Evolutionary conservation across 2,888 invertebrate genomes (phyloP), one percentile per base, ranked within the genome.

Genomic region (Nomada ruficornis): DNA sequence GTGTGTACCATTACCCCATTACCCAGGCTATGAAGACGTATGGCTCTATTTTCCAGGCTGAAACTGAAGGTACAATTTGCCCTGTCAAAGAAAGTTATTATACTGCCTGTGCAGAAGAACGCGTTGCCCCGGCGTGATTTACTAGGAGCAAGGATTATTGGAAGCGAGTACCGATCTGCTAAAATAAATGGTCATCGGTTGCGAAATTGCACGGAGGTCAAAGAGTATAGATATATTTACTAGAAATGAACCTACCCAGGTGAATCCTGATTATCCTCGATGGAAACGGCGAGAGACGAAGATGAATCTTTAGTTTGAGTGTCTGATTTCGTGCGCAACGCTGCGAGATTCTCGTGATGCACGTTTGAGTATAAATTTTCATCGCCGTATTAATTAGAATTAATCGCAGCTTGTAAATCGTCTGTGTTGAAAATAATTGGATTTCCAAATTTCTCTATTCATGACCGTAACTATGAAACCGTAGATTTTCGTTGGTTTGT

Each of bases 11-110:
- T 80, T 80, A 80, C 70, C 79, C 79, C 79, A 78, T 80, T 80
- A 80, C 71, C 67, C 26, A 52, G 80, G n/a, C 80, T 72, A 79
- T 72, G 80, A 80, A 80, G 80, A 80, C 79, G 80, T 79, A 80
- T 79, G 80, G 72, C 80, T 79, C 80, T 80, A 79, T 80, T 80
- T 79, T 68, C 79, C 71, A 47, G n/a, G 62, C 72, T 79, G 80
- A 71, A 78, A 78, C 79, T 67, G 67, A 63, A 72, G 80, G 80
- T 57, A 72, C 80, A 80, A 80, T 80, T 80, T 80, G 80, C 80
- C 72, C 79, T 63, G 80, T 68, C 80, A 67, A 79, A 72, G 65
- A 72, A 80, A 80, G 55, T 80, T 80, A 72, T 80, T 79, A 72
- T 68, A 68, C 75, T 26, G 50, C 36, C 36, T 42, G 7, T 9